Conservation (phyloP, 1,140 invertebrate species). For the Rhyacophila brunnea region DNA sequence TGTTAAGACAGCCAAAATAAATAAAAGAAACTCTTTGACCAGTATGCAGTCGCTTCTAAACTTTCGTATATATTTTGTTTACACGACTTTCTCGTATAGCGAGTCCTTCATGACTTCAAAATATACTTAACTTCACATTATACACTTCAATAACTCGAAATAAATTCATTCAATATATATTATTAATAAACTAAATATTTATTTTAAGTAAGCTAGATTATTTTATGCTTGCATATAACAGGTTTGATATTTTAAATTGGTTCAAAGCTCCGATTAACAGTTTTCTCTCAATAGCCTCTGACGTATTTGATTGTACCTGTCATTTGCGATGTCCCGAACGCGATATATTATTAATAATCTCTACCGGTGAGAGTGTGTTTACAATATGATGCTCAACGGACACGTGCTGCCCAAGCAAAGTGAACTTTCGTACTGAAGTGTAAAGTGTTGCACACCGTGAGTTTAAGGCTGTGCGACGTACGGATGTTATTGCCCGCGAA, state of each 20-base stretch:
- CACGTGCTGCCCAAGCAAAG: slow-evolving; percentile 10
- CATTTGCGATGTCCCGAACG: not conserved
- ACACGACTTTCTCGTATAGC: slow-evolving; percentile 12
- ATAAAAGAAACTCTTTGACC: not conserved
- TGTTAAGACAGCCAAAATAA: not conserved
- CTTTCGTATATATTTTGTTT: not conserved
- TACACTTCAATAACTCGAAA: not conserved
- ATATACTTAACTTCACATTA: slow-evolving; percentile 8
- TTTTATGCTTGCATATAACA: not conserved
- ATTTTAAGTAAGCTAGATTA: no score
- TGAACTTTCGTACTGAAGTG: slow-evolving; percentile 26
- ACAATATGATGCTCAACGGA: no score
- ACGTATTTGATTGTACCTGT: not conserved
- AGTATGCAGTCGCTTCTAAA: no score
- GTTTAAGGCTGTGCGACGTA: slow-evolving; percentile 9
- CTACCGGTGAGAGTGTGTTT: no score
- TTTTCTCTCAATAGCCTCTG: slow-evolving; percentile 2
- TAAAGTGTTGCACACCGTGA: slow-evolving; percentile 15
- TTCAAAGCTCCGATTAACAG: not conserved
- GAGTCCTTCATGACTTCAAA: slow-evolving; percentile 6
- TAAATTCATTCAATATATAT: not conserved
- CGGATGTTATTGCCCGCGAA: not conserved
- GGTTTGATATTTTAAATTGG: not conserved
- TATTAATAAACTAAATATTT: not conserved
- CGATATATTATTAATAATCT: no score